Evolutionary conservation across 2,113 vertebrate species (phyloP), one percentile per base, ranked within the genome.

Genomic region (Chaetodon trifascialis): DNA sequence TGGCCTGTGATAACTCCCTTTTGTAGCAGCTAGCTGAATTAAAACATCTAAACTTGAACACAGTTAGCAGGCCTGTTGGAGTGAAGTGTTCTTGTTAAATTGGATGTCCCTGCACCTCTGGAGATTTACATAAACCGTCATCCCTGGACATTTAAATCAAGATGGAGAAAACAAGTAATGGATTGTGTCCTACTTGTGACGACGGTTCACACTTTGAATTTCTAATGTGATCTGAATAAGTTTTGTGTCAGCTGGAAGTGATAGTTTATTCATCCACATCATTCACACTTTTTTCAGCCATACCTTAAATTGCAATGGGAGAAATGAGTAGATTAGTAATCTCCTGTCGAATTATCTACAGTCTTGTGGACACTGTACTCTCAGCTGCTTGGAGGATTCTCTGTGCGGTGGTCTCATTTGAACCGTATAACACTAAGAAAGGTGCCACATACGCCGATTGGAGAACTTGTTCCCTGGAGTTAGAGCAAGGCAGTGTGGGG

Each of bases 401-500:
- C 14, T 56, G 44, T 38, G 2, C 56, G 14, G 55, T 30, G 59
- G 51, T 66, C 15, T 73, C 52, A 34, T 65, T 71, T 65, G 63
- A 79, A 74, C 21, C 25, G 25, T 49, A n/a, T 47, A 69, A 59
- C 11, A 14, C 4, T 23, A 56, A 46, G 21, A n/a, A 58, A 56
- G 44, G 49, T 65, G 59, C n/a, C 25, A 15, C 19, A 38, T 14
- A 19, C 0, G 15, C 42, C 19, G 34, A 60, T 38, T 60, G 36
- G 2, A 25, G 38, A 73, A 23, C 44, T 16, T 2, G 0, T 11
- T 30, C 34, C 44, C 34, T 2, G 0, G 49, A 64, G 59, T 72
- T n/a, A 52, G 55, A 56, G 69, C 54, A 72, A n/a, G 69, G 9
- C 15, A 25, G 55, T 69, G 67, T 54, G 15, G 16, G 38, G 25